phyloP scores from a whole-genome alignment of 2,888 invertebrate species.

The Papilio elwesi region DNA sequence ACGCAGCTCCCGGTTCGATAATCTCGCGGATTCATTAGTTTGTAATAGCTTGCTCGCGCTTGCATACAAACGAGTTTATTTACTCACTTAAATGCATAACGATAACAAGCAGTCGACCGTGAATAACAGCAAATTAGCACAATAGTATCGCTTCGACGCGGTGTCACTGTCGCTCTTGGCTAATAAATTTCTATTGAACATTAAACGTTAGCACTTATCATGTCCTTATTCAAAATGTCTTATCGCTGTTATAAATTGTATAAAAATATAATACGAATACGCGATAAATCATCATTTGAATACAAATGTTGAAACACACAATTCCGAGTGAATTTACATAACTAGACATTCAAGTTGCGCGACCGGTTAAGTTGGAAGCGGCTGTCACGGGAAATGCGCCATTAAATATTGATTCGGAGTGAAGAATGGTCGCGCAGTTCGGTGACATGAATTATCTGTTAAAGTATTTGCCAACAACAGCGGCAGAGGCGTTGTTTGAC shows the following conservation, averaged over 20 bases:
- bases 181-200: constrained; percentile 39
- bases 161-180: constrained; percentile 34
- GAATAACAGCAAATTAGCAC: constrained; percentile 55
- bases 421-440: constrained; percentile 48
- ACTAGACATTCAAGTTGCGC: constrained; percentile 42
- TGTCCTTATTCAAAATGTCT: constrained; percentile 20
- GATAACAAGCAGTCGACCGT: constrained; percentile 54
- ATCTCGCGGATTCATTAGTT: constrained; percentile 49
- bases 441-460: constrained; percentile 50
- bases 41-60: constrained; percentile 47
- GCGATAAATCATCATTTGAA: constrained; percentile 26
- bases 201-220: constrained; percentile 26
- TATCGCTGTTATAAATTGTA: constrained; percentile 33
- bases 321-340: constrained; percentile 31
- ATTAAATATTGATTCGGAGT: constrained; percentile 57
- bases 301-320: constrained; percentile 26
- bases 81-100: constrained; percentile 48
- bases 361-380: constrained; percentile 30
- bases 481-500: background rate
- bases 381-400: constrained; percentile 47
- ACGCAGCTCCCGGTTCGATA: constrained; percentile 53
- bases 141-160: constrained; percentile 31
- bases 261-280: constrained; percentile 14
- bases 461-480: constrained; percentile 34
- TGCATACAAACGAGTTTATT: constrained; percentile 42